These are phyloP conservation scores for Antheraea pernyi DNA, from an alignment of 1,140 invertebrate species.

Conservation along the genomic window DNA sequence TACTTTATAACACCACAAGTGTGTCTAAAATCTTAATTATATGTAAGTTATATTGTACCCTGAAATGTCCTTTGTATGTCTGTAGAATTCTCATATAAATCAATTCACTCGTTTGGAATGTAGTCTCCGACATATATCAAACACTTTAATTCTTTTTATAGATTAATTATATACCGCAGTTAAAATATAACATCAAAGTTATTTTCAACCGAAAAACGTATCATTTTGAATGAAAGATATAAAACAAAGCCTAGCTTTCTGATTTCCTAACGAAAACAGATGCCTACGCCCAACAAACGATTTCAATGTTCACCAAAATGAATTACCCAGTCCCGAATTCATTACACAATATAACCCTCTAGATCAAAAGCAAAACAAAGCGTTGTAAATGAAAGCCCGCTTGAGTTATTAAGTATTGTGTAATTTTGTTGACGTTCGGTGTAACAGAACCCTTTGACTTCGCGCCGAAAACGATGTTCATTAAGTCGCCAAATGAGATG, in stretches of 20 bases:
- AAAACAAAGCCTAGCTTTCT: neutral
- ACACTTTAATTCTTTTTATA: too few relatives aligned
- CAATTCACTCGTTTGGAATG: too few relatives aligned
- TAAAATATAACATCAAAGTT: too few relatives aligned
- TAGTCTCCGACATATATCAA: too few relatives aligned
- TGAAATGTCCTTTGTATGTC: too few relatives aligned
- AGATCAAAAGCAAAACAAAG: neutral
- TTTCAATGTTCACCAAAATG: neutral
- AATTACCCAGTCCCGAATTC: neutral
- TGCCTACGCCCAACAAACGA: neutral
- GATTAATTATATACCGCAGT: too few relatives aligned
- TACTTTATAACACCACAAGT: too few relatives aligned
- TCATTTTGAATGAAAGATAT: too few relatives aligned
- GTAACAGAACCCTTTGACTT: slow-evolving; percentile 26
- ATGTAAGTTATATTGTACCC: too few relatives aligned
- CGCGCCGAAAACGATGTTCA: slow-evolving; percentile 25
- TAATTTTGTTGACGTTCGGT: slow-evolving; percentile 13
- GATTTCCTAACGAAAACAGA: neutral
- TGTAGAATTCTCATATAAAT: too few relatives aligned
- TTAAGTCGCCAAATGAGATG: slow-evolving; percentile 26
- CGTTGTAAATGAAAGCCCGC: neutral
- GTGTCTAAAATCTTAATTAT: too few relatives aligned
- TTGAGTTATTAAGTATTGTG: slow-evolving; percentile 1
- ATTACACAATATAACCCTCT: neutral
- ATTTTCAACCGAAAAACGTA: too few relatives aligned